These are phyloP conservation scores for Lasioglossum zephyrum DNA, from an alignment of 2,888 invertebrate species.

Conservation along the genomic window DNA sequence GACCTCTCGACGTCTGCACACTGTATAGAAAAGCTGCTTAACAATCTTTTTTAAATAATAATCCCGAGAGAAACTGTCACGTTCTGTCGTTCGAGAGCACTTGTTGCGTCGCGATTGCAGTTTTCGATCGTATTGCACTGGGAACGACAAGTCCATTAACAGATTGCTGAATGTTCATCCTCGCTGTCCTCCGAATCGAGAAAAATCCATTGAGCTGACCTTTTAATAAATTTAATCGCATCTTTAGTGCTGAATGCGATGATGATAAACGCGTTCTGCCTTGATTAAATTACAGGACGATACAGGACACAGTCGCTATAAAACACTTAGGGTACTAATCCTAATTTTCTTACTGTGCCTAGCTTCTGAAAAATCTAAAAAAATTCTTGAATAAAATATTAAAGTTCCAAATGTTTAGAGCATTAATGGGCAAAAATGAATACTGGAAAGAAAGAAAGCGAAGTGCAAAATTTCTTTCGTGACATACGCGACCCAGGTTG, in stretches of 20 bases:
- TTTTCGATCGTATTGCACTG: neutral
- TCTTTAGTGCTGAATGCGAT: too few relatives aligned
- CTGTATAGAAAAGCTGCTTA: neutral
- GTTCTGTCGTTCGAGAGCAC: neutral
- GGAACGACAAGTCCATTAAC: neutral
- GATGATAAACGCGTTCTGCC: too few relatives aligned
- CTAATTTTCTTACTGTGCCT: neutral
- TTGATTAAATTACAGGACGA: too few relatives aligned
- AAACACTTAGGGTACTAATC: neutral
- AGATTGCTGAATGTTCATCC: neutral
- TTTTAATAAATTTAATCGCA: too few relatives aligned
- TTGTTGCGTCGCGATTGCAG: neutral
- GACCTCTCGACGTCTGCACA: neutral
- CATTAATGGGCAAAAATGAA: neutral
- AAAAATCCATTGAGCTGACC: too few relatives aligned
- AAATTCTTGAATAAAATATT: neutral
- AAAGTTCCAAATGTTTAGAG: neutral
- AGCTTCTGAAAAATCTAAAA: neutral
- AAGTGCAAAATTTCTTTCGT: neutral
- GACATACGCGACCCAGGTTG: neutral
- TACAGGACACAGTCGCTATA: neutral
- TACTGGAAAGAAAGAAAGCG: neutral
- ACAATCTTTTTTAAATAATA: neutral
- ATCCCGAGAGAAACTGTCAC: neutral
- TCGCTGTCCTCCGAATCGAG: neutral